A percentile compares a stretch with the other conserved stretches of the same genome.
These are phyloP conservation scores for Brachymystax lenok DNA, from an alignment of 2,797 vertebrate genomes.

Conservation along the genomic window DNA sequence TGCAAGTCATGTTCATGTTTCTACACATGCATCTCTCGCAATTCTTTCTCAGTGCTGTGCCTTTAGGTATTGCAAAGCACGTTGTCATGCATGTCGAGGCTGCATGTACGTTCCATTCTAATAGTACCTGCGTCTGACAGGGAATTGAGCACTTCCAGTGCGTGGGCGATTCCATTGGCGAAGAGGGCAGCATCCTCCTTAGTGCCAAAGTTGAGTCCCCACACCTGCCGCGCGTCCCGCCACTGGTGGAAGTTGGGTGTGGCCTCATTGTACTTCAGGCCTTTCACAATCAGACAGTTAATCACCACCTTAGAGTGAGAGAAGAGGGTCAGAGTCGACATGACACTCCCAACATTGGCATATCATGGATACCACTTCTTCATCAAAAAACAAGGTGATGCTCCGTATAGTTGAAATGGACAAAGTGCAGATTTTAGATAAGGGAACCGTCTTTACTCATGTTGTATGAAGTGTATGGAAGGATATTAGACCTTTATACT, in stretches of 20 bases:
- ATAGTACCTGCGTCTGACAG: constrained; percentile 73
- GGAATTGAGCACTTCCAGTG: constrained; percentile 79
- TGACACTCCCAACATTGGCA: not conserved
- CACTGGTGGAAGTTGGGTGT: constrained; percentile 94
- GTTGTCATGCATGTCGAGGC: not conserved
- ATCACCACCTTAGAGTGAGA: constrained; percentile 84
- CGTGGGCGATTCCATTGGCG: constrained; percentile 83
- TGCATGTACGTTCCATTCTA: not conserved
- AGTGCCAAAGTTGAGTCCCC: constrained; percentile 93
- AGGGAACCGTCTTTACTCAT: not conserved
- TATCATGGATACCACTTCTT: not conserved
- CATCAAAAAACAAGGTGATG: not conserved
- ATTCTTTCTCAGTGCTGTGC: not conserved
- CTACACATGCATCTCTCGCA: not conserved
- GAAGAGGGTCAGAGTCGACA: not conserved
- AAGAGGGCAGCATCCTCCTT: constrained; percentile 87
- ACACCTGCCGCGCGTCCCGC: constrained; percentile 89
- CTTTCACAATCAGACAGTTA: constrained; percentile 86
- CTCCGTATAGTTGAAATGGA: constrained; percentile 15
- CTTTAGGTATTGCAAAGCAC: not conserved
- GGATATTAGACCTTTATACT: too few relatives aligned
- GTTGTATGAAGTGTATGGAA: not conserved
- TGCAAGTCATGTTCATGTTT: constrained; percentile 9
- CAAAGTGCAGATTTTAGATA: not conserved
- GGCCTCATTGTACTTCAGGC: constrained; percentile 93